These are phyloP conservation scores for Muntiacus reevesi DNA, from an alignment of 2,113 vertebrate genomes.

Conservation along the genomic window DNA sequence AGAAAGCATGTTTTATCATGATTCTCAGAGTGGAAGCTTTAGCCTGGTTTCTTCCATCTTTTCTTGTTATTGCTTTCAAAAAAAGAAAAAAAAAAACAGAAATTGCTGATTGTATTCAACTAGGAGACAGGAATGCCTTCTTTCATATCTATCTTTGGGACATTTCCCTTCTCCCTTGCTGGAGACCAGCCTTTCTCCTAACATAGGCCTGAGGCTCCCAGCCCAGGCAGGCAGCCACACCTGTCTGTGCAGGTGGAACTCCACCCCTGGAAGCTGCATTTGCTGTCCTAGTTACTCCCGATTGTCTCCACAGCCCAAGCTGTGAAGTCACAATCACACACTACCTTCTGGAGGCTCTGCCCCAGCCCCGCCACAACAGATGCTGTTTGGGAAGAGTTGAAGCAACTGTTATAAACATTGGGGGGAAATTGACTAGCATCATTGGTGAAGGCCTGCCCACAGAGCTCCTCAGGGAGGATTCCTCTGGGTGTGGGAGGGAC, in stretches of 20 bases:
- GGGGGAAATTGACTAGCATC: neutral
- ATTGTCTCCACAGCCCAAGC: neutral
- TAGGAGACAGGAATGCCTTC: neutral
- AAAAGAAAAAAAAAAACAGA: neutral
- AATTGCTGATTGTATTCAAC: neutral
- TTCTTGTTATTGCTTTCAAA: neutral
- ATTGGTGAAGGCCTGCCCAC: neutral
- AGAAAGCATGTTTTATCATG: neutral
- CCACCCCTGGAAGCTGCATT: neutral
- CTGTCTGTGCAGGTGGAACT: neutral
- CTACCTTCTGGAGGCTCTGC: conserved; percentile 7
- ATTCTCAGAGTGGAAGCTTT: neutral
- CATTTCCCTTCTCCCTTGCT: neutral
- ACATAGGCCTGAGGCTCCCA: neutral
- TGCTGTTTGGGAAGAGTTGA: conserved; percentile 1
- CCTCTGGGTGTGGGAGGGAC: neutral
- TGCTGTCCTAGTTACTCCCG: neutral
- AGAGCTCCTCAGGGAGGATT: neutral
- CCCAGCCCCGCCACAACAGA: neutral
- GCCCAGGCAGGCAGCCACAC: neutral
- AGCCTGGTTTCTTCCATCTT: neutral
- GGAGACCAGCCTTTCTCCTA: neutral
- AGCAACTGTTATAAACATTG: conserved; percentile 34
- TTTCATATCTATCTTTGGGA: neutral
- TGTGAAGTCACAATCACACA: conserved; percentile 17